Evolutionary conservation across 2,888 invertebrate species (phyloP), one percentile per base, ranked within the genome.

Genomic region (Sminthurides aquaticus): DNA sequence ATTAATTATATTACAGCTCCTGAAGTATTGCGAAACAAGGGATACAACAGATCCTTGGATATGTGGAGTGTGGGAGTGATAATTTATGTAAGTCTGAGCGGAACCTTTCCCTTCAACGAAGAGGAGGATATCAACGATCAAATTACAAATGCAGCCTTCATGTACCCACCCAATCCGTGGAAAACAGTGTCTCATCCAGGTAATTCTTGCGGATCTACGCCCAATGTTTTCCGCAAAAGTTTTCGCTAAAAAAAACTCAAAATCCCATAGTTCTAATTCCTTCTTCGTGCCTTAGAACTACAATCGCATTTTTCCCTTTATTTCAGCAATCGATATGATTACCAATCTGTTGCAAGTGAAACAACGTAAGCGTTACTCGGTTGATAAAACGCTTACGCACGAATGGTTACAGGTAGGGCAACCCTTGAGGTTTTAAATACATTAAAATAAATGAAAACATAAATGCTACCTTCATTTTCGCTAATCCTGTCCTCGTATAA

Each of bases 51-150:
- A 1, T 97, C 97, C 0, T 81, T 99, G 77, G 99, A 99, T 80
- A 99, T 99, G 98, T 72, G 70, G 99, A 96, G 95, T 76, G 97
- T 98, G 59, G 99, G 99, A 29, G 99, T 99, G 1, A 98, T 99
- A 75, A 89, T 99, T 71, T 99, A 99, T 80, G 99, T 99, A 60
- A 96, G 96, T 70, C 83, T 99, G 56, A 96, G 96, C 75, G 99
- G 98, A 69, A 99, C 98, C 0, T 99, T 99, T 81, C 98, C 98
- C 34, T 99, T 99, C 82, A 99, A 99, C 80, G 99, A 99, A 81
- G 98, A 99, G 80, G 98, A 99, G 81, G 99, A 99, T 79, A 99
- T 99, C 77, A 91, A 95, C 80, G 98, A 98, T 80, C 99, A 99
- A 82, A 99, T 99, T 73, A 96, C 98, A 81, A 99, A 99, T 82